Conservation (phyloP, 1,140 invertebrate genomes). For the Lasaia peninsularis region DNA sequence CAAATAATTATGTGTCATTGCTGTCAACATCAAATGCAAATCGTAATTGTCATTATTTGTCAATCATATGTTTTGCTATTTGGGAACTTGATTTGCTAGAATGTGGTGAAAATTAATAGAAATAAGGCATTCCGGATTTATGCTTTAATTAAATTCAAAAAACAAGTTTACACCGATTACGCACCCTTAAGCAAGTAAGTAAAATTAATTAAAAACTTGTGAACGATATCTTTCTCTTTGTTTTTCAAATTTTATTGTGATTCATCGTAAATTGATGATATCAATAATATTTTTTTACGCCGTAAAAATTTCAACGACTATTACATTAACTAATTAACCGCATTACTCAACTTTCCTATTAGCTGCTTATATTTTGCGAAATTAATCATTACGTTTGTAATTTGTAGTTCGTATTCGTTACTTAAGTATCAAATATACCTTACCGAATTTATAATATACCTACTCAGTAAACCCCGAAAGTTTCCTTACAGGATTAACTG, state of each 20-base stretch:
- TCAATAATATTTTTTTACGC: not conserved
- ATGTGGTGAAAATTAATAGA: not conserved
- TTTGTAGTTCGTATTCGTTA: no score
- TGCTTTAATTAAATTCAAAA: not conserved
- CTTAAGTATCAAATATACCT: no score
- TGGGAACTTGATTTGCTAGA: not conserved
- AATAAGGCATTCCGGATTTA: not conserved
- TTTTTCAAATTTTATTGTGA: not conserved
- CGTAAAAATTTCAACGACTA: not conserved
- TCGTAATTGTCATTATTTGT: not conserved
- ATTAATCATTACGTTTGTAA: no score
- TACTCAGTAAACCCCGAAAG: no score
- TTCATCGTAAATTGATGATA: not conserved
- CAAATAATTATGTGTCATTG: no score
- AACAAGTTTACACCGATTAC: not conserved
- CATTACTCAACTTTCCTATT: not conserved
- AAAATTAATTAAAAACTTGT: not conserved
- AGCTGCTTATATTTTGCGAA: not conserved
- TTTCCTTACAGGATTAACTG: no score
- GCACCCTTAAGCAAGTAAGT: not conserved
- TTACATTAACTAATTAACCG: not conserved
- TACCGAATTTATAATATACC: no score
- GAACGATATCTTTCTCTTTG: not conserved
- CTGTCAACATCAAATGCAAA: no score
- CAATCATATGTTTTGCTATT: slow-evolving; percentile 8